Base-by-base conservation (phyloP, 2,113 vertebrate genomes). In the Sebastes schlegelii region DNA sequence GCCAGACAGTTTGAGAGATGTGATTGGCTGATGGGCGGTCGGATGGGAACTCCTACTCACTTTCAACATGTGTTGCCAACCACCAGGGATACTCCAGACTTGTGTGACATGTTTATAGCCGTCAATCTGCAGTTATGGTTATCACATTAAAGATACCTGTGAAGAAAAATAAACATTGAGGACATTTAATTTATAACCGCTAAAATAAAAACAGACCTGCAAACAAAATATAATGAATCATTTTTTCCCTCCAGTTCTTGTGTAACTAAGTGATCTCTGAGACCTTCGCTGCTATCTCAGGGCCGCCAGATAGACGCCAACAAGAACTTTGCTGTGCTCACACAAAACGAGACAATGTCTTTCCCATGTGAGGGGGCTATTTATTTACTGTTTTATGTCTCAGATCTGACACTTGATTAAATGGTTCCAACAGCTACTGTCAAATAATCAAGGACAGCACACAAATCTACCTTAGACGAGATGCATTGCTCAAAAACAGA, bases 31-130 rank as follows among this genome's bases (percentile, higher is more conserved):
- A 65, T n/a, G 23, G 51, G 74, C 46, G 74, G 77, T 90, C 78
- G 65, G 74, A 89, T 57, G 83, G 85, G 83, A 87, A 93, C 92
- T 94, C 91, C 93, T 92, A 89, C 91, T 80, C 79, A 58, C 70
- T 83, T 66, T 73, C 78, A 85, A 84, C 77, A 78, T 89, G 80
- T 42, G 51, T 77, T 91, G 85, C 57, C 75, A 86, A 83, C 61
- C 63, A 49, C 79, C 66, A 73, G 43, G 89, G 78, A 72, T 58
- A 74, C 83, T 90, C 85, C 63, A 89, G 76, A 63, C 58, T 61
- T 82, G 58, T 80, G 69, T 84, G 74, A 77, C 63, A 45, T 65
- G 34, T 83, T 90, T 85, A 82, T 83, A 82, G 62, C 45, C 34
- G 70, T 87, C 89, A 93, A 88, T 86, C 89, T 83, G 21, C 4